Percentiles rank a stretch among this genome's conserved stretches.
phyloP scores from a whole-genome alignment of 2,888 invertebrate species.

The Pseudoips prasinana region DNA sequence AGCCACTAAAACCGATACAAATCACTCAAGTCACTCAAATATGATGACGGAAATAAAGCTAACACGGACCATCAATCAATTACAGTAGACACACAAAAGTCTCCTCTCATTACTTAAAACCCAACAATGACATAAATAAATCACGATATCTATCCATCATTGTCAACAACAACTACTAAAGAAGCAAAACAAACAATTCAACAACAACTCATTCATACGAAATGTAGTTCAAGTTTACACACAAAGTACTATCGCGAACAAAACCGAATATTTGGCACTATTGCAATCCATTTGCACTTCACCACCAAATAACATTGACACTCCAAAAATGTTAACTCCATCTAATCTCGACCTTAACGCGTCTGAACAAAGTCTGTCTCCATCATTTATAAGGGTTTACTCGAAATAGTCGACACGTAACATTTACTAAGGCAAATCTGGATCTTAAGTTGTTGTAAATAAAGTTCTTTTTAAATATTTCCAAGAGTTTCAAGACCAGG shows the following conservation, averaged over 20 bases:
- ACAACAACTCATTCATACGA: conserved; percentile 56
- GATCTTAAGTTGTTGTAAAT: conserved; percentile 22
- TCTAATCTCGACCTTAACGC: too few species aligned
- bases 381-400: too few species aligned
- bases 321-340: too few species aligned
- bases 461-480: conserved; percentile 5
- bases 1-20: too few species aligned
- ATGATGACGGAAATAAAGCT: too few species aligned
- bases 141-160: conserved; percentile 6
- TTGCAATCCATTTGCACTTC: conserved; percentile 50
- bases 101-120: too few species aligned
- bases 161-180: conserved; percentile 15
- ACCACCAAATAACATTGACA: conserved; percentile 18
- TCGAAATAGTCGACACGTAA: not conserved
- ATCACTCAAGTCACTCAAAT: too few species aligned
- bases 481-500: conserved; percentile 9
- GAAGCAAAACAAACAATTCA: conserved; percentile 35
- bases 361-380: too few species aligned
- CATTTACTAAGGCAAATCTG: conserved; percentile 13
- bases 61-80: too few species aligned
- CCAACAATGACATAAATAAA: not conserved
- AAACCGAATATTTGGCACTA: conserved; percentile 48
- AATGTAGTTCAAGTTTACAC: conserved; percentile 74
- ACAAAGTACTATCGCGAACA: conserved; percentile 51
- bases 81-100: too few species aligned